Evolutionary conservation across 2,113 vertebrate genomes (phyloP), one percentile per base, ranked within the genome.

Genomic region (Benitochromis conjunctus): DNA sequence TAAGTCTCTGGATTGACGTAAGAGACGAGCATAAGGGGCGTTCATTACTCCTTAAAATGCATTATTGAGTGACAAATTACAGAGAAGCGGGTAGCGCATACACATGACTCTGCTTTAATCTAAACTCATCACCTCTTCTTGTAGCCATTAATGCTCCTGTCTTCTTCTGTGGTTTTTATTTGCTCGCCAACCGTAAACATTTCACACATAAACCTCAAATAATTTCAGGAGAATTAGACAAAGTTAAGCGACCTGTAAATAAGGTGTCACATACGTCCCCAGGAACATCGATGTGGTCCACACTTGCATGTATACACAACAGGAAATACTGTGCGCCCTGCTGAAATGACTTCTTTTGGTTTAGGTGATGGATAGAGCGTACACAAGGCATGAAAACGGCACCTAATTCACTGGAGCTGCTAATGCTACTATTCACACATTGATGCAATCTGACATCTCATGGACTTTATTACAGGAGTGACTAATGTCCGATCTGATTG

Each of bases 361-460:
- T 31, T 29, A 31, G 43, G 0, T 19, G 43, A 74, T 29, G 69
- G 24, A 74, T 12, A 5, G 0, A 76, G 69, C 18, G 21, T 7
- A 3, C 41, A 46, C 18, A 43, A 71, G 41, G 21, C 41, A 51
- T 19, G 18, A 6, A 34, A 34, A 34, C 6, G 31, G 31, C 14
- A 1, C 48, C 7, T 7, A n/a, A n/a, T 19, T 18, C 51, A 74
- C 24, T 0, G 2, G 24, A 51, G 60, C 43, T 3, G 41, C 18
- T 48, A 19, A 48, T 29, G 9, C 24, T 11, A 74, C 41, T 1
- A 46, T 5, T 1, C 0, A 8, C 43, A 48, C 5, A 1, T 7
- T 74, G 69, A 48, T 48, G 24, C 69, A 74, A 3, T 48, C 43
- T 48, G 41, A 74, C 69, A 29, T 48, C 21, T 16, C 41, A 11